Conservation (phyloP, 2,888 invertebrate species). For the Hirtodrosophila duncani region DNA sequence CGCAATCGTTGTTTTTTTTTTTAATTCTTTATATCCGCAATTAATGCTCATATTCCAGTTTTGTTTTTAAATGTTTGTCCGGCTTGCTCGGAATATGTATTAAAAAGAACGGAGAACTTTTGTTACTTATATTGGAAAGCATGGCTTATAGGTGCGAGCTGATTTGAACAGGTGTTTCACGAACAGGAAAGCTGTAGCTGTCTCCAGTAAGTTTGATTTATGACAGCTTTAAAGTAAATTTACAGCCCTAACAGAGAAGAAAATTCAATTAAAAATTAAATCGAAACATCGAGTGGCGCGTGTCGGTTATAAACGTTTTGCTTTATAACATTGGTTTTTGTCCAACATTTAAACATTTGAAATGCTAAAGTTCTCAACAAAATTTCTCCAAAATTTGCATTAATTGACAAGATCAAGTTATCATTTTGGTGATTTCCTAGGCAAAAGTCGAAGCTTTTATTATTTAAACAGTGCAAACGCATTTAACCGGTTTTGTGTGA, state of each 20-base stretch:
- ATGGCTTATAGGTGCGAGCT: no score
- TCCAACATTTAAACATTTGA: neutral
- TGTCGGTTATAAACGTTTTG: no score
- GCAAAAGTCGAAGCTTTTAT: neutral
- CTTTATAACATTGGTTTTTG: neutral
- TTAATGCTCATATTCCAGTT: slow-evolving; percentile 13
- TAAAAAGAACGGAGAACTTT: slow-evolving; percentile 9
- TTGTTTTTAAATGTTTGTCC: slow-evolving; percentile 12
- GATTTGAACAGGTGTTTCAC: slow-evolving; percentile 1
- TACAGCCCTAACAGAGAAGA: slow-evolving; percentile 6
- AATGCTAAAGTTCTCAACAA: neutral
- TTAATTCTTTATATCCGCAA: slow-evolving; percentile 15
- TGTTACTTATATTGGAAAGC: no score
- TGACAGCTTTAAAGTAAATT: slow-evolving; percentile 4
- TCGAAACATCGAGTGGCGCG: neutral
- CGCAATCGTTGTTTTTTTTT: neutral
- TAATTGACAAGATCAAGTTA: neutral
- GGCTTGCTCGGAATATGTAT: slow-evolving; percentile 23
- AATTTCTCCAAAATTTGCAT: neutral
- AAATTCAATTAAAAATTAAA: neutral
- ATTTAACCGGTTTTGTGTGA: slow-evolving; percentile 42
- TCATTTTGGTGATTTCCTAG: slow-evolving; percentile 6
- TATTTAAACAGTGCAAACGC: slow-evolving; percentile 9
- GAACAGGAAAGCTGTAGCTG: slow-evolving; percentile 10
- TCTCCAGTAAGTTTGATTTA: no score